Percentiles rank a stretch among this genome's conserved stretches.
Conservation (phyloP, 2,113 vertebrate genomes). For the Ginglymostoma cirratum region DNA sequence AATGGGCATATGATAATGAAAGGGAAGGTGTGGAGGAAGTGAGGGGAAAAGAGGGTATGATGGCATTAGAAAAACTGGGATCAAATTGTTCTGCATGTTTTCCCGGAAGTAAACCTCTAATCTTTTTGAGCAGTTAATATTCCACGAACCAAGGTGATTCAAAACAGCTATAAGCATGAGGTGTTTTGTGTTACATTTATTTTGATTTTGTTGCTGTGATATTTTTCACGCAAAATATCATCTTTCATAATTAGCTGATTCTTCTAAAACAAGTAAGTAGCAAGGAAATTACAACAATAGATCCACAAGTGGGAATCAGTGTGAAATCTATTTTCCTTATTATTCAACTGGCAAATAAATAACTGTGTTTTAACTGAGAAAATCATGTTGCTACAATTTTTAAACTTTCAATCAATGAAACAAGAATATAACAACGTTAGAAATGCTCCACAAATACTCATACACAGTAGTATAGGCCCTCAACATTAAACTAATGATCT, state of each 20-base stretch:
- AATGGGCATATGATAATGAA: not conserved
- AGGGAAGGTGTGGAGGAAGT: not conserved
- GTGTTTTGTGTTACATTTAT: not conserved
- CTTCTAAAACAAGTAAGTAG: not conserved
- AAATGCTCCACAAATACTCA: not conserved
- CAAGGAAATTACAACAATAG: not conserved
- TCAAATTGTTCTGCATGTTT: not conserved
- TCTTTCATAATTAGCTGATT: not conserved
- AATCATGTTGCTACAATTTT: not conserved
- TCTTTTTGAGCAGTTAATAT: not conserved
- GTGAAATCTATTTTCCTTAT: not conserved
- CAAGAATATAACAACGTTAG: not conserved
- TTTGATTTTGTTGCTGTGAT: not conserved
- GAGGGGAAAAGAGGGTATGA: not conserved
- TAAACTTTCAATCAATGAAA: not conserved
- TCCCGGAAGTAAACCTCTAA: not conserved
- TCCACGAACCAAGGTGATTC: not conserved
- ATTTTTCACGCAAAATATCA: not conserved
- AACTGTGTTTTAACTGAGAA: not conserved
- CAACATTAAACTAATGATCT: not conserved
- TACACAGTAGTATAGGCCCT: not conserved
- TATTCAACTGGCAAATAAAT: constrained; percentile 13
- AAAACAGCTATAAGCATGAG: not conserved
- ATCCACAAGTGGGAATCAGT: not conserved
- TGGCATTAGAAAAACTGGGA: not conserved